Evolutionary conservation across 2,113 vertebrate species (phyloP).

Genomic region (Lates calcarifer): DNA sequence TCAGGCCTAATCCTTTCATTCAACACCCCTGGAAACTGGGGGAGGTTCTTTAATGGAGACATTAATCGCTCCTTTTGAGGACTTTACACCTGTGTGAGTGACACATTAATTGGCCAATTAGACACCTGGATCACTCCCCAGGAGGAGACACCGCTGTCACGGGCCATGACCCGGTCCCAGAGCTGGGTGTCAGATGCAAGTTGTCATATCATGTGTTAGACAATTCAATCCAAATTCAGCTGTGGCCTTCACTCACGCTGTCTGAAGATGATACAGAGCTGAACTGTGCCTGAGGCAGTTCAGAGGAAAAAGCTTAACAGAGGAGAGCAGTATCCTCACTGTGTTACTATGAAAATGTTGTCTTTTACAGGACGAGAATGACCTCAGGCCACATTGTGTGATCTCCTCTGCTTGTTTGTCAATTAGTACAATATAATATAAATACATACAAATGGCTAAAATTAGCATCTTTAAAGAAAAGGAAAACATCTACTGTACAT

Average conservation of each 20-base stretch:
- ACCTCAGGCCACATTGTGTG: not conserved
- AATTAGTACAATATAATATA: too few relatives aligned
- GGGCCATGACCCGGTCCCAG: conserved; percentile 20
- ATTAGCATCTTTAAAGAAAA: not conserved
- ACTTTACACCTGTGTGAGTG: conserved; percentile 37
- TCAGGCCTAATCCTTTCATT: conserved; percentile 33
- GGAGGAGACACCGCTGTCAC: not conserved
- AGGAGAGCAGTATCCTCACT: not conserved
- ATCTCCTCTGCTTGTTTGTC: conserved; percentile 6
- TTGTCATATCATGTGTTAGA: conserved; percentile 23
- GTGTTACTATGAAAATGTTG: not conserved
- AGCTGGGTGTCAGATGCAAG: conserved; percentile 11
- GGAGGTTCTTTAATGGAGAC: conserved; percentile 6
- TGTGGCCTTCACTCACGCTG: conserved; percentile 33
- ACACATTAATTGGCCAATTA: conserved; percentile 33
- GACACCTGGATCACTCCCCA: conserved; percentile 36
- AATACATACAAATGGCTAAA: too few relatives aligned
- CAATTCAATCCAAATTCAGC: conserved; percentile 32
- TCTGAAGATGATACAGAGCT: conserved; percentile 12
- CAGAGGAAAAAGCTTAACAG: not conserved
- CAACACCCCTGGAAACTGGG: not conserved
- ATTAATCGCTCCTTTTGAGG: conserved; percentile 27
- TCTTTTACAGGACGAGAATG: not conserved
- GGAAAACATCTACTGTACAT: not conserved
- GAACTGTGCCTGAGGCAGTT: conserved; percentile 12